phyloP scores from a whole-genome alignment of 2,888 invertebrate species.

The Limenitis camilla region DNA sequence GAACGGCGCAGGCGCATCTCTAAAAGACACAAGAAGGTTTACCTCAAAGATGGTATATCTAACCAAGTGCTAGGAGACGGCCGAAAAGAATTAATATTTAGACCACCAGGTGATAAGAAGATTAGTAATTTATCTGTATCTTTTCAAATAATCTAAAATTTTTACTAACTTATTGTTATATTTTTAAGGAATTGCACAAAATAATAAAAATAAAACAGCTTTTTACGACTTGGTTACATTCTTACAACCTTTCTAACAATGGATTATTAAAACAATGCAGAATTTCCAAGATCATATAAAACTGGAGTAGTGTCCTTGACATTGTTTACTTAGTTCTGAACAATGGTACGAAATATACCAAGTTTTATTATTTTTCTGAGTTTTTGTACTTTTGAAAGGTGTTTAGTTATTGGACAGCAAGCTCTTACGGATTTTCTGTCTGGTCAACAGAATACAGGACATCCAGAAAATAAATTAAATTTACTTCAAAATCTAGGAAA shows the following conservation, averaged over 20 bases:
- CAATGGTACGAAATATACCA: neutral
- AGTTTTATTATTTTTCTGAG: neutral
- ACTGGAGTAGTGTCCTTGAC: neutral
- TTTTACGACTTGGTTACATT: neutral
- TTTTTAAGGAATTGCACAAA: no score
- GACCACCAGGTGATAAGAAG: constrained; percentile 38
- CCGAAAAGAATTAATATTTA: constrained; percentile 46
- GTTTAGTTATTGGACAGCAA: neutral
- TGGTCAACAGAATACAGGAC: no score
- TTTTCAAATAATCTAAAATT: constrained; percentile 38
- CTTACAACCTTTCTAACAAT: neutral
- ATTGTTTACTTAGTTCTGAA: neutral
- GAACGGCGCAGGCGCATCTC: constrained; percentile 6
- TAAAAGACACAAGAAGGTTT: constrained; percentile 20
- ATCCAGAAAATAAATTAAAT: no score
- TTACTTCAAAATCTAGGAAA: no score
- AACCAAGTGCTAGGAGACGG: constrained; percentile 32
- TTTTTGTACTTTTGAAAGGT: neutral
- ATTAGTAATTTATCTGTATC: constrained; percentile 52
- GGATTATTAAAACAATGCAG: neutral
- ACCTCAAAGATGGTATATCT: constrained; percentile 25
- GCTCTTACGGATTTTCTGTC: neutral
- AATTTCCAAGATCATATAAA: neutral
- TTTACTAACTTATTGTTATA: neutral
- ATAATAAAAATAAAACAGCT: no score